Percentiles rank a stretch among this genome's conserved stretches.
These are phyloP conservation scores for Trichonephila clavata DNA, from an alignment of 1,140 invertebrate genomes.

Conservation along the genomic window DNA sequence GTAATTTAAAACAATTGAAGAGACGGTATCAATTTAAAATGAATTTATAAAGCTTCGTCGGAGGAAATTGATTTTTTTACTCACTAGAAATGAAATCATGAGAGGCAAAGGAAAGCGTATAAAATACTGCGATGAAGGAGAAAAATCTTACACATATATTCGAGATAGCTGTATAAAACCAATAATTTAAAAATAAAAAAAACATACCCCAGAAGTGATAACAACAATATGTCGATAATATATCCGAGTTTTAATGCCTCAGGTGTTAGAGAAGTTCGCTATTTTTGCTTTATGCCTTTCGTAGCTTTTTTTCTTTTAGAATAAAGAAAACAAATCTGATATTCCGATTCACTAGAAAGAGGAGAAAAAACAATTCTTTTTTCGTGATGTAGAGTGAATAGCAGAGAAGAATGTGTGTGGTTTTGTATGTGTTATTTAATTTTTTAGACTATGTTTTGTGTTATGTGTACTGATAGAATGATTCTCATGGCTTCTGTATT, in stretches of 20 bases:
- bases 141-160: background rate
- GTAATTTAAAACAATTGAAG: slow-evolving; percentile 47
- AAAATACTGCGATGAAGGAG: background rate
- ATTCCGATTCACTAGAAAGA: slow-evolving; percentile 34
- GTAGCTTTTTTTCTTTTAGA: slow-evolving; percentile 5
- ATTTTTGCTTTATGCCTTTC: slow-evolving; percentile 21
- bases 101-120: background rate
- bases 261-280: slow-evolving; percentile 36
- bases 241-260: slow-evolving; percentile 50
- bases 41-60: slow-evolving; percentile 30
- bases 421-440: slow-evolving; percentile 22
- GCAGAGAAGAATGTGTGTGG: background rate
- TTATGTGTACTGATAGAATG: background rate
- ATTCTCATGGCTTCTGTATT: background rate
- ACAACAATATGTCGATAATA: slow-evolving; percentile 68
- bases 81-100: background rate
- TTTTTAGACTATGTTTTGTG: background rate
- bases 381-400: background rate
- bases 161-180: slow-evolving; percentile 55
- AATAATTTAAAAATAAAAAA: slow-evolving; percentile 45
- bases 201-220: slow-evolving; percentile 21
- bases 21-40: slow-evolving; percentile 31
- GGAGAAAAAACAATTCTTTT: background rate
- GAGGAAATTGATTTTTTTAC: background rate
- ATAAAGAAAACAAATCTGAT: slow-evolving; percentile 39